Percentiles rank a stretch among this genome's conserved stretches.
Conservation (phyloP, 2,113 vertebrate species). For the Saiga tatarica region DNA sequence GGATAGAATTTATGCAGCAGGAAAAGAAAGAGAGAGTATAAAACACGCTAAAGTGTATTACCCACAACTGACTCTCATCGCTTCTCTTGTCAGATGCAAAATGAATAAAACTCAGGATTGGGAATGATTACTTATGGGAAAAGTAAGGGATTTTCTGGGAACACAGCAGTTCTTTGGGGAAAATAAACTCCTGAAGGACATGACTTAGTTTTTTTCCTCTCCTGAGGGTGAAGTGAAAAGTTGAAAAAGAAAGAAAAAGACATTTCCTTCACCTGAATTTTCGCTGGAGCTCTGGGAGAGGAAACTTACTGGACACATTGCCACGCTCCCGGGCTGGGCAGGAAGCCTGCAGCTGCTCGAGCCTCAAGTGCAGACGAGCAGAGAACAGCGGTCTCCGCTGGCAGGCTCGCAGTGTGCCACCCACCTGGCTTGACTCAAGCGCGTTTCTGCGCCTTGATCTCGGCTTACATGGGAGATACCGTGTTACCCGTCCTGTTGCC, state of each 20-base stretch:
- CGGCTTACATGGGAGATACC: slow-evolving; percentile 78
- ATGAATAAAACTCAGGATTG: background rate
- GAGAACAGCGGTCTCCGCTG: slow-evolving; percentile 60
- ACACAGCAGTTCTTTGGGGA: background rate
- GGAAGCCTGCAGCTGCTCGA: slow-evolving; percentile 55
- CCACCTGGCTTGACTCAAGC: slow-evolving; percentile 68
- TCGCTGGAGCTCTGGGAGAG: slow-evolving; percentile 57
- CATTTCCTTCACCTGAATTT: background rate
- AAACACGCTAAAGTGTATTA: background rate
- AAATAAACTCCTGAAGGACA: background rate
- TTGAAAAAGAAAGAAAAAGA: background rate
- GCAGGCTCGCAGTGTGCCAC: slow-evolving; percentile 48
- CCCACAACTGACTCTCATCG: background rate
- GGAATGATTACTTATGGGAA: background rate
- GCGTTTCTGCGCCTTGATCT: slow-evolving; percentile 79
- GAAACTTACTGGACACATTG: slow-evolving; percentile 56
- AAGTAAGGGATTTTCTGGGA: background rate
- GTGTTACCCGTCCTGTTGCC: slow-evolving; percentile 79
- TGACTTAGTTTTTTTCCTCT: background rate
- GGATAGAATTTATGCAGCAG: background rate
- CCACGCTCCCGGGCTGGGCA: slow-evolving; percentile 26
- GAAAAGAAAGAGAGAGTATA: background rate
- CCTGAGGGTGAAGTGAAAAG: background rate
- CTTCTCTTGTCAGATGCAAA: background rate
- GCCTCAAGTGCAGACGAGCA: slow-evolving; percentile 52